Percentiles rank a stretch among this genome's conserved stretches.
Conservation (phyloP, 2,888 invertebrate species). For the Philhelius pedissequus region DNA sequence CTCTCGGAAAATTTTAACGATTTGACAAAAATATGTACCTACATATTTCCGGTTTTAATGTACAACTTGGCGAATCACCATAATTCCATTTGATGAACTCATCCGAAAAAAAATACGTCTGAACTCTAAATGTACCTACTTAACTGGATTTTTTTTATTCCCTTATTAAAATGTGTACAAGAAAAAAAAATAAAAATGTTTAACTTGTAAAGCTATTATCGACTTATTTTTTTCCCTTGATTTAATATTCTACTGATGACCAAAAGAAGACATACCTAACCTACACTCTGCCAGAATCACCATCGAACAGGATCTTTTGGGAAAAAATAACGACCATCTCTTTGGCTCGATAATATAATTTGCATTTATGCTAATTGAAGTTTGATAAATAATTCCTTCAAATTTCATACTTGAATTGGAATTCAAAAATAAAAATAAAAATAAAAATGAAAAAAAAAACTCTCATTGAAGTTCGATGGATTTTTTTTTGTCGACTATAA, state of each 20-base stretch:
- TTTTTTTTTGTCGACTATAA: not conserved
- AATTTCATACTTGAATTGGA: conserved; percentile 63
- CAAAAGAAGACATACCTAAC: not conserved
- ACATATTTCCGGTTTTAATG: not conserved
- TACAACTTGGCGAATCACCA: not conserved
- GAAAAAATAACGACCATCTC: not conserved
- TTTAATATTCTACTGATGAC: conserved; percentile 51
- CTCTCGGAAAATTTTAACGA: not conserved
- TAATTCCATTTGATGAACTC: not conserved
- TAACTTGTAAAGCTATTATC: not conserved
- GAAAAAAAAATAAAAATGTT: not conserved
- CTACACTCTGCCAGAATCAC: not conserved
- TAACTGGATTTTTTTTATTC: not conserved
- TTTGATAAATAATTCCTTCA: conserved; percentile 66
- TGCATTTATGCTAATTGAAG: conserved; percentile 69
- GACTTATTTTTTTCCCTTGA: conserved; percentile 29
- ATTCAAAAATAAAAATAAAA: too few species aligned
- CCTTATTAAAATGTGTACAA: conserved; percentile 33
- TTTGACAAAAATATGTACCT: not conserved
- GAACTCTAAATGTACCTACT: not conserved
- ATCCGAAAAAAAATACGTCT: not conserved
- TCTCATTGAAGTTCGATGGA: not conserved
- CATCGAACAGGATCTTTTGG: not conserved
- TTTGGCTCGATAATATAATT: conserved; percentile 34
- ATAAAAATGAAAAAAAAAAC: too few species aligned